A percentile compares a stretch with the other conserved stretches of the same genome.
Evolutionary conservation across 2,797 vertebrate genomes (phyloP).

Genomic region (Benthosema pterotum): DNA sequence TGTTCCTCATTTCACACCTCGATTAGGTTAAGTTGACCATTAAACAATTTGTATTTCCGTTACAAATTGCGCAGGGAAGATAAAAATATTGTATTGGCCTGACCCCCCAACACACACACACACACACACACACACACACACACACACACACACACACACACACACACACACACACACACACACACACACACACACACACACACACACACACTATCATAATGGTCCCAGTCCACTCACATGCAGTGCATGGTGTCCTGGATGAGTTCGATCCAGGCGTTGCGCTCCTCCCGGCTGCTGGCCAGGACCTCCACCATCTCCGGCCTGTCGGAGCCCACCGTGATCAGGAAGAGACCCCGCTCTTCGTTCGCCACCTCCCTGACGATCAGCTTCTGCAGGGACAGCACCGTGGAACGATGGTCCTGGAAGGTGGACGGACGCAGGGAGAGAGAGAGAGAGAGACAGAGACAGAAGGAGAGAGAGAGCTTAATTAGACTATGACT

Average conservation of each 20-base stretch:
- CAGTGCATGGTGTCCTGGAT: slow-evolving; percentile 92
- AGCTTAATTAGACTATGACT: slow-evolving; percentile 24
- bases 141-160: no score
- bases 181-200: neutral
- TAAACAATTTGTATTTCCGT: no score
- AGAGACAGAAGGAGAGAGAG: slow-evolving; percentile 15
- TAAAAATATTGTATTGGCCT: no score
- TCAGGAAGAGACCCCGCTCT: slow-evolving; percentile 95
- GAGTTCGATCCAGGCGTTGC: slow-evolving; percentile 92
- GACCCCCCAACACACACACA: no score
- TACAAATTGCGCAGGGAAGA: no score
- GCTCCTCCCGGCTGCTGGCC: slow-evolving; percentile 91
- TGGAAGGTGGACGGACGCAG: no score
- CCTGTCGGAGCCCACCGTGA: slow-evolving; percentile 87
- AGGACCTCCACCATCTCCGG: slow-evolving; percentile 97
- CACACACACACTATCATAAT: neutral
- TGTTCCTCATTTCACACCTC: no score
- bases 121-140: no score
- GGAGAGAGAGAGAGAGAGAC: slow-evolving; percentile 21
- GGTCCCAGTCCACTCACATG: slow-evolving; percentile 83
- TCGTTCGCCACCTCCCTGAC: slow-evolving; percentile 96
- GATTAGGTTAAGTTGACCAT: no score
- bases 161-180: no score
- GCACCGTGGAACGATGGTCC: slow-evolving; percentile 96
- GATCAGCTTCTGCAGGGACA: slow-evolving; percentile 96